These are phyloP conservation scores for Poecilus cupreus DNA, from an alignment of 2,888 invertebrate genomes.

Conservation along the genomic window DNA sequence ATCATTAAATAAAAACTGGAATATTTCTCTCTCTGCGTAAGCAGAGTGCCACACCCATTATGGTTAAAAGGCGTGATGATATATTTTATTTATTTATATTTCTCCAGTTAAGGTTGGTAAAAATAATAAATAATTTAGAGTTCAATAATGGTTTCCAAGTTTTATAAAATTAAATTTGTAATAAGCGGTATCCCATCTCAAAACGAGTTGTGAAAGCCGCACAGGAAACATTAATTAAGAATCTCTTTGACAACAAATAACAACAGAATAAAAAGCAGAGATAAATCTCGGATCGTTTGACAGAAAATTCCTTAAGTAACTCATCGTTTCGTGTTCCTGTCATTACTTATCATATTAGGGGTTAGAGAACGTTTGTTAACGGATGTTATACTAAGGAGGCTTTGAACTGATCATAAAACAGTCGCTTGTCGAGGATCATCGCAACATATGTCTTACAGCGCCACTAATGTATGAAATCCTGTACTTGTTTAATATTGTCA, in stretches of 20 bases:
- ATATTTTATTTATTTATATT: too few relatives aligned
- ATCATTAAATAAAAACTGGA: too few relatives aligned
- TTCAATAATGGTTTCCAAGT: not conserved
- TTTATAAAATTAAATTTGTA: not conserved
- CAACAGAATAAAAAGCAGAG: not conserved
- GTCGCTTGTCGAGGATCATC: constrained; percentile 34
- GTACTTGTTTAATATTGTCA: constrained; percentile 31
- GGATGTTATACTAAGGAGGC: constrained; percentile 44
- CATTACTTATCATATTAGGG: constrained; percentile 38
- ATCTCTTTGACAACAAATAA: constrained; percentile 28
- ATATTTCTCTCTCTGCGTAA: too few relatives aligned
- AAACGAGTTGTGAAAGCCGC: not conserved
- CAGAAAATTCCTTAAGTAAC: not conserved
- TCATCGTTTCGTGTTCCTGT: constrained; percentile 7
- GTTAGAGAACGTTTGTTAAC: constrained; percentile 13
- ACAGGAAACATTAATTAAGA: constrained; percentile 32
- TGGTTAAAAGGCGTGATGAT: too few relatives aligned
- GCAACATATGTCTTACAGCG: constrained; percentile 36
- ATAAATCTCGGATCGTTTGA: constrained; percentile 22
- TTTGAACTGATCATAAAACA: constrained; percentile 54
- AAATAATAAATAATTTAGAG: not conserved
- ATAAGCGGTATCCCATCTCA: not conserved
- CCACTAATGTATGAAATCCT: constrained; percentile 1
- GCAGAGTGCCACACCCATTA: too few relatives aligned
- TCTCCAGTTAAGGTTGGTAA: too few relatives aligned